Conservation (phyloP, 37 sponge, comb jelly and placozoan genomes). For the Haliclona indistincta region DNA sequence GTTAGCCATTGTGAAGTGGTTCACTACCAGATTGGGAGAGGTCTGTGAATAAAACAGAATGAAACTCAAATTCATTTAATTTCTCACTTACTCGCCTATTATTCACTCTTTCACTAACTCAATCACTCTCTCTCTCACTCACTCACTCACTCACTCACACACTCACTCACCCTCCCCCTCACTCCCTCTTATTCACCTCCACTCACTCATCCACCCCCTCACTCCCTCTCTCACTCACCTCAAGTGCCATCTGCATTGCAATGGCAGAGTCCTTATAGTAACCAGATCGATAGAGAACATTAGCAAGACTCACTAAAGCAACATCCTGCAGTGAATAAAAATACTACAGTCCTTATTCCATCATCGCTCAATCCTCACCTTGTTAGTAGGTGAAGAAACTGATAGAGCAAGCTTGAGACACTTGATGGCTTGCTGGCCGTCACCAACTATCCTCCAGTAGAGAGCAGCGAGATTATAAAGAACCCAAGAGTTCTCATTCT, state of each 20-base stretch:
- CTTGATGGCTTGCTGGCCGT: conserved; percentile 60
- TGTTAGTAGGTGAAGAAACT: conserved; percentile 40
- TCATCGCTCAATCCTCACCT: conserved; percentile 32
- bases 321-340: conserved; percentile 56
- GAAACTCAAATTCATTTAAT: not conserved
- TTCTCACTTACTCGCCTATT: too few species aligned
- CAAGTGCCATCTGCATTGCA: conserved; percentile 60
- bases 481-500: conserved; percentile 74
- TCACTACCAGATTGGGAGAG: conserved; percentile 60
- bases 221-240: conserved; percentile 23
- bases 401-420: conserved; percentile 71
- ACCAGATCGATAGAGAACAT: conserved; percentile 75
- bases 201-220: conserved; percentile 1
- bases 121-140: not conserved
- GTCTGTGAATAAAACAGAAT: conserved; percentile 16
- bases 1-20: conserved; percentile 74
- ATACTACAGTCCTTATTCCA: not conserved
- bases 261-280: conserved; percentile 66
- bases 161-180: conserved; percentile 22
- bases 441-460: conserved; percentile 84
- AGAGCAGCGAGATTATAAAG: conserved; percentile 71
- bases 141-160: conserved; percentile 30
- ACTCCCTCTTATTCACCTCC: too few species aligned
- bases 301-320: conserved; percentile 77
- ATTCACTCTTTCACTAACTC: not conserved